Base-by-base conservation (phyloP, 2,797 vertebrate genomes). In the Molossus alvarezi region DNA sequence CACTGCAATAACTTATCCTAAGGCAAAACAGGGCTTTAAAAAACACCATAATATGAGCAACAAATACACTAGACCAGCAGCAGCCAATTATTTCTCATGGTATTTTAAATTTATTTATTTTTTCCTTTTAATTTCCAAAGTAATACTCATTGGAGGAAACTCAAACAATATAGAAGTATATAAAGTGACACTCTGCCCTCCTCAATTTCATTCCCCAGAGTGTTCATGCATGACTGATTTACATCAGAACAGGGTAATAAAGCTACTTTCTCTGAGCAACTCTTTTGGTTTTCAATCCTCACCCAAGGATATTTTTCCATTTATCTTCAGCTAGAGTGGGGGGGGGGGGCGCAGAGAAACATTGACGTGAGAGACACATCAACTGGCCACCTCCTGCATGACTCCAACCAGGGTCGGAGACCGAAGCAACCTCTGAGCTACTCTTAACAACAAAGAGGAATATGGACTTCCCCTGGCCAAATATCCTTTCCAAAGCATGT, bases 61-160 rank as follows among this genome's bases (percentile, higher is more conserved):
- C 20, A 88, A 73, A 77, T 58, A 90, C 9, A 64, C 17, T 27
- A 64, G 17, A 27, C 33, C 37, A 69, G 51, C 2, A 51, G 37
- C 75, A 57, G 53, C 29, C 21, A 85, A 41, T 92, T 53, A 53
- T 53, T 85, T 87, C 58, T 76, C 29, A 41, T 21, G 12, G 29
- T 21, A 80, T 71, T 92, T 90, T 65, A 41, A 58, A 90, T 85
- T 81, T 82, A 71, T 37, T 93, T 33, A 33, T 93, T 94, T 82
- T 62, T 85, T 94, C 91, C 88, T 79, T 89, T 69, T 93, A 80
- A 95, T 83, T 91, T 93, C 41, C 48, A 94, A 90, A 91, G 62
- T 79, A 92, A 87, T 51, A 82, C 1, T 92, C 67, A 76, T 3
- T 41, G 13, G n/a, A 84, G 87, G 64, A 88, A 80, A 87, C 5